phyloP scores from a whole-genome alignment of 2,888 invertebrate genomes.

The Tigriopus californicus region DNA sequence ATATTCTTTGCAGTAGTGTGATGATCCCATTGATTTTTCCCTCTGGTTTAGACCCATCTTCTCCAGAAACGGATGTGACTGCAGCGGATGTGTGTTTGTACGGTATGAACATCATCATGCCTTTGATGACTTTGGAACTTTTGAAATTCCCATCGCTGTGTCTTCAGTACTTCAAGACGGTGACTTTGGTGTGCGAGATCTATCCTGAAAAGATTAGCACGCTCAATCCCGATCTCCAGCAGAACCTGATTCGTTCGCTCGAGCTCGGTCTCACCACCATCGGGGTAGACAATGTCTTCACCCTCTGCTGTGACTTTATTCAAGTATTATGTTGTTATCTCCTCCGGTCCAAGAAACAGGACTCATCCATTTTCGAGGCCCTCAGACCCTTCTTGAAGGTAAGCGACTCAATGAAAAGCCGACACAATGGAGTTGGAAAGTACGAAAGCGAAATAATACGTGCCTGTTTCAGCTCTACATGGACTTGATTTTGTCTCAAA shows the following conservation, averaged over 20 bases:
- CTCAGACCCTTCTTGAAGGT: constrained; percentile 34
- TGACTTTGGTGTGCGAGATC: constrained; percentile 43
- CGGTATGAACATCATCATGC: constrained; percentile 49
- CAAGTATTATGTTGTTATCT: constrained; percentile 34
- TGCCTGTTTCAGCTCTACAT: constrained; percentile 38
- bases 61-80: constrained; percentile 19
- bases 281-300: constrained; percentile 35
- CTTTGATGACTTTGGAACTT: constrained; percentile 48
- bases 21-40: background rate
- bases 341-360: constrained; percentile 25
- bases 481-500: constrained; percentile 42
- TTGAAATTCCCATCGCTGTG: constrained; percentile 49
- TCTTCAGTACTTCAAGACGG: constrained; percentile 41
- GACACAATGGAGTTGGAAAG: too few relatives aligned
- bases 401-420: constrained; percentile 18
- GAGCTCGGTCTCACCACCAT: constrained; percentile 41
- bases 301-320: constrained; percentile 40
- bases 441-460: too few relatives aligned
- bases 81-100: constrained; percentile 44
- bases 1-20: constrained; percentile 5
- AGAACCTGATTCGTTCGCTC: constrained; percentile 36
- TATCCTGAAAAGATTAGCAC: constrained; percentile 40
- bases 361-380: constrained; percentile 26
- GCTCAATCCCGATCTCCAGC: constrained; percentile 30
- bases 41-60: background rate